A percentile compares a stretch with the other conserved stretches of the same genome.
phyloP scores from a whole-genome alignment of 1,140 invertebrate genomes.

The Drosophila pruinosa region DNA sequence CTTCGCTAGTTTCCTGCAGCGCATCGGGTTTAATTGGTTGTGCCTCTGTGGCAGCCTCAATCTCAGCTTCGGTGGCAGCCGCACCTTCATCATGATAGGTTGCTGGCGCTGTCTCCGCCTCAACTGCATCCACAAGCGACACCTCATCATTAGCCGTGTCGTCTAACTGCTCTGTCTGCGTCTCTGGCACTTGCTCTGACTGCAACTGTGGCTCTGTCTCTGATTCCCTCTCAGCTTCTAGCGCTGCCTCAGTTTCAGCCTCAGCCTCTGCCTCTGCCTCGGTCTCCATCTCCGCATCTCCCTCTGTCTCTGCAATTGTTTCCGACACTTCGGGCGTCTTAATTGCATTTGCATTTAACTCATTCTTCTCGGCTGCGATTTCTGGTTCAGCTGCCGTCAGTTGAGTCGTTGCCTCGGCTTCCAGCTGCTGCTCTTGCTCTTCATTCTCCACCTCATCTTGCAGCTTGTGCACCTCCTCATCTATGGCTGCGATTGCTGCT shows the following conservation, averaged over 20 bases:
- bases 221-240: background rate
- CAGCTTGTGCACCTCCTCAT: background rate
- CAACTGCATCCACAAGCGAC: constrained; percentile 41
- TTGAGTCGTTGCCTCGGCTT: constrained; percentile 17
- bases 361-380: constrained; percentile 10
- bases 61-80: constrained; percentile 3
- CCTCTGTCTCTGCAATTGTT: constrained; percentile 56
- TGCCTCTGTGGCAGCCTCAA: constrained; percentile 16
- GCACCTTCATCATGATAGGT: constrained; percentile 30
- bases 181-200: background rate
- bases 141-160: constrained; percentile 54
- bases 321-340: constrained; percentile 76
- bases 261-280: constrained; percentile 4
- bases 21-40: constrained; percentile 28
- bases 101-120: constrained; percentile 24
- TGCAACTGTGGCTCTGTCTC: background rate
- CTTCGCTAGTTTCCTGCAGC: constrained; percentile 24
- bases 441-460: background rate
- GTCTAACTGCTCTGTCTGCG: constrained; percentile 5
- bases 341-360: constrained; percentile 76
- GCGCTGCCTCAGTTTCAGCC: constrained; percentile 13
- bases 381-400: constrained; percentile 28
- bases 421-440: background rate
- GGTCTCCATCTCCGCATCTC: constrained; percentile 20
- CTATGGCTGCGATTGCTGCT: too few species aligned